Base-by-base conservation (phyloP, 2,797 vertebrate species). In the Tenualosa thibaudeaui region DNA sequence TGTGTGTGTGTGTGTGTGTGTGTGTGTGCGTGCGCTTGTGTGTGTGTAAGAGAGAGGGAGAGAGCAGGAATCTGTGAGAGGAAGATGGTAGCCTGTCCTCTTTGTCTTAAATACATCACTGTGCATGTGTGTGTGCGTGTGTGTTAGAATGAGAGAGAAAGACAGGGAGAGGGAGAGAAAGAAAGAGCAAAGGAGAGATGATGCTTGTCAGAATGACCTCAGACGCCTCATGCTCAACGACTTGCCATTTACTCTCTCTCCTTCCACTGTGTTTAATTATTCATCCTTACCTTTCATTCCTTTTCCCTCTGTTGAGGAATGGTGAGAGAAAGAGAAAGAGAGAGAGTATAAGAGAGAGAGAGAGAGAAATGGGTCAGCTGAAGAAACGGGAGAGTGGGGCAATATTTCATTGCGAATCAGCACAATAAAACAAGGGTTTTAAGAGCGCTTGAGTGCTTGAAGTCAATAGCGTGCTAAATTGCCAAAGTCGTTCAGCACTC, bases 1-100 rank as follows among this genome's bases (percentile, higher is more conserved):
- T 56, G 17, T 56, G 81, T 71, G 84, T 89, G 85, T 87, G 54
- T 56, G 54, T 4, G 17, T 4, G 17, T 56, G 54, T 19, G 54
- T 19, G 54, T 56, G 54, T 56, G 54, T 4, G 53, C 17, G 53
- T 17, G 13, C 17, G 53, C 1, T 1, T 15, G 13, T 3, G 15
- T 3, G 13, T 19, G 17, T 19, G 54, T 5, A 19, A 54, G 51
- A 3, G 51, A 54, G 51, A 0, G 51, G 3, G 1, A 54, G 51
- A 54, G 51, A 54, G 51, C 15, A 15, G 51, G 51, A 54, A 12
- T 54, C 10, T 54, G 51, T 12, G 12, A 54, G 15, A 54, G 51
- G 51, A 54, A 15, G 3, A 54, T 13, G 51, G 12, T 54, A 54
- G 9, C 15, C 51, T 54, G 51, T 13, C 51, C 12, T 54, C 51